Evolutionary conservation across 2,888 invertebrate genomes (phyloP).

Genomic region (Agriopis aurantiaria): DNA sequence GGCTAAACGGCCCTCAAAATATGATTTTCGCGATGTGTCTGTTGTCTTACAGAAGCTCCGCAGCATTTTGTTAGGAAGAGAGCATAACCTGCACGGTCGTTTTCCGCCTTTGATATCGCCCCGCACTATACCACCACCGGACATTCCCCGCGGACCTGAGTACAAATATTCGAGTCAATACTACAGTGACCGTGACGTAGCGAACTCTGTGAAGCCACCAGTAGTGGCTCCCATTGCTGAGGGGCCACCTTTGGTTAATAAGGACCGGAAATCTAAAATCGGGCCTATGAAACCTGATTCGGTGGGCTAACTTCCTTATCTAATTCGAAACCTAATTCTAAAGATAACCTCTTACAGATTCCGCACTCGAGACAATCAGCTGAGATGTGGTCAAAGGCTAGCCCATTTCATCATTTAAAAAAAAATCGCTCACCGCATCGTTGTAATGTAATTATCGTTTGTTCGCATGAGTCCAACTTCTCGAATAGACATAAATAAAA

Average conservation of each 20-base stretch:
- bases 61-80: slow-evolving; percentile 69
- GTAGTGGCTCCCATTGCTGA: slow-evolving; percentile 72
- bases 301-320: slow-evolving; percentile 48
- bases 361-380: no score
- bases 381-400: no score
- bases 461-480: no score
- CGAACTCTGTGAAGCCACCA: slow-evolving; percentile 70
- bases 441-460: no score
- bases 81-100: slow-evolving; percentile 63
- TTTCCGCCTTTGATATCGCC: slow-evolving; percentile 65
- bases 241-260: slow-evolving; percentile 52
- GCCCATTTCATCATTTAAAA: no score
- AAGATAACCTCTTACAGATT: not conserved
- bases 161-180: slow-evolving; percentile 66
- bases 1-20: slow-evolving; percentile 44
- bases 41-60: slow-evolving; percentile 60
- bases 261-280: slow-evolving; percentile 50
- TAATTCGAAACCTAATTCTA: not conserved
- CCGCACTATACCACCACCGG: slow-evolving; percentile 68
- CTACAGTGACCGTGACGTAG: slow-evolving; percentile 61
- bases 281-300: slow-evolving; percentile 52
- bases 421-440: no score
- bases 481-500: no score
- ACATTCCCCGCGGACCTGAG: slow-evolving; percentile 69
- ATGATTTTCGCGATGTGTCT: slow-evolving; percentile 68